Conservation (phyloP, 2,797 vertebrate genomes). For the Falco rusticolus region DNA sequence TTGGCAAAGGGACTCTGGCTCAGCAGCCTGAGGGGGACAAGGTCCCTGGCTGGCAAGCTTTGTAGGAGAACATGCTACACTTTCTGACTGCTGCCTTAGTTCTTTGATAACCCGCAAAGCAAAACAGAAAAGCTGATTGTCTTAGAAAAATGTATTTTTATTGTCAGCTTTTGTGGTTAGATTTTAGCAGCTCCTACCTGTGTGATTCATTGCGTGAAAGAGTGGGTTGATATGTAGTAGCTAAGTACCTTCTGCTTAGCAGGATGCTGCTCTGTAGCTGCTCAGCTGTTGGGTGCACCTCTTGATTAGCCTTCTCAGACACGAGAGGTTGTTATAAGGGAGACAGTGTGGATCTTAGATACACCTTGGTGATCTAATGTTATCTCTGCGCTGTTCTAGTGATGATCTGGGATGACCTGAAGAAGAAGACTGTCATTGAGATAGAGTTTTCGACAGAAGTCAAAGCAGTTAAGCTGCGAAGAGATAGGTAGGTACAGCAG, state of each 20-base stretch:
- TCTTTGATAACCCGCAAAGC: not conserved
- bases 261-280: not conserved
- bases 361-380: not conserved
- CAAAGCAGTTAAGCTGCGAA: slow-evolving; percentile 94
- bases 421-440: slow-evolving; percentile 99
- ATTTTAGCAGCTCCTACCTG: not conserved
- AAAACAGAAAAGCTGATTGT: not conserved
- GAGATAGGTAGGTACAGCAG: slow-evolving; percentile 86
- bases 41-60: not conserved
- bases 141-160: not conserved
- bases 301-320: not conserved
- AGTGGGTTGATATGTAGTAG: rapidly evolving
- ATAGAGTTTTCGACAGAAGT: slow-evolving; percentile 99
- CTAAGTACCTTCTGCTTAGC: not conserved
- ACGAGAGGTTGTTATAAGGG: not conserved
- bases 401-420: slow-evolving; percentile 99
- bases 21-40: not conserved
- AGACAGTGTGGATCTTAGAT: not conserved
- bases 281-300: not conserved
- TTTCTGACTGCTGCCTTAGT: not conserved
- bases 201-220: rapidly evolving
- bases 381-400: slow-evolving; percentile 76
- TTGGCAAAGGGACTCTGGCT: not conserved
- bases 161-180: not conserved
- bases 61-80: not conserved